Evolutionary conservation across 2,797 vertebrate genomes (phyloP), one percentile per base, ranked within the genome.

Genomic region (Melanotaenia parkinsoni): DNA sequence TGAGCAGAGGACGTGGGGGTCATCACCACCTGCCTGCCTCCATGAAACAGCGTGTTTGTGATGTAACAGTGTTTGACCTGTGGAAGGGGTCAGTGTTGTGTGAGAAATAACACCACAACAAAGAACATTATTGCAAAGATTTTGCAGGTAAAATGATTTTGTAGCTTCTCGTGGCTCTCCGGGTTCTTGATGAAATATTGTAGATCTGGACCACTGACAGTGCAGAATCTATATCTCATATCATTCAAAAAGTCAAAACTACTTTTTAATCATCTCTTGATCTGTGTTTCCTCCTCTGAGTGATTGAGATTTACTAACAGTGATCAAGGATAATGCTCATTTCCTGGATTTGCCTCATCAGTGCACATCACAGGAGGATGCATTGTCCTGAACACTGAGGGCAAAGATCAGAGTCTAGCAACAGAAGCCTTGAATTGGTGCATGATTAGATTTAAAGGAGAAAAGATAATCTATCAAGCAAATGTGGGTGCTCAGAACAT

Each of bases 1-100:
- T 61, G 8, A 60, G 63, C 72, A 74, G 79, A 87, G 84, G 74
- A 80, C 72, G 22, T 0, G 45, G 47, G 66, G 80, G 77, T 81
- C 79, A 75, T 11, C 28, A 50, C 70, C 76, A 68, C 63, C 71
- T 47, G 47, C 70, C 43, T 76, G 61, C 24, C 63, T n/a, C 18
- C 12, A 47, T 35, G 43, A 43, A 77, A 64, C 58, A 68, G 64
- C 40, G 35, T 45, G 63, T 11, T 64, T 14, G 30, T 86, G 79
- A 81, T 74, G 76, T 79, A 85, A 85, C 61, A 8, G 22, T 37
- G 62, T 24, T 24, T 63, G 50, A 70, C 18, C 20, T 2, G 4
- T 10, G 28, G 22, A 60, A 47, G 18, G 45, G n/a, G 45, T n/a
- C 45, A n/a, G 20, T 47, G 45, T 47, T n/a, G 7, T n/a, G 6